A percentile compares a stretch with the other conserved stretches of the same genome.
These are phyloP conservation scores for Adrianichthys oophorus DNA, from an alignment of 2,797 vertebrate species.

Conservation along the genomic window DNA sequence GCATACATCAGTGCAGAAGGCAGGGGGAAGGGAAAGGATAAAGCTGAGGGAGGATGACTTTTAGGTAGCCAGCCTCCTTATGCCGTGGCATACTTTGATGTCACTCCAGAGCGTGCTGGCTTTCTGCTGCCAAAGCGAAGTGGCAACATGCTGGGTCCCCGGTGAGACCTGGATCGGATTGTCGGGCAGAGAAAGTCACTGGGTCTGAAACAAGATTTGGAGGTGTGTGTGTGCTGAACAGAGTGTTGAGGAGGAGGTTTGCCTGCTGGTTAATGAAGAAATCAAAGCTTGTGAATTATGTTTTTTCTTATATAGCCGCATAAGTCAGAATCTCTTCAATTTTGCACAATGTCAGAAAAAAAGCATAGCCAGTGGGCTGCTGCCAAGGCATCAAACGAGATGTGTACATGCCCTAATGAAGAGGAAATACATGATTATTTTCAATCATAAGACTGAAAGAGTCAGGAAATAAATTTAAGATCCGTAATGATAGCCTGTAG, in stretches of 20 bases:
- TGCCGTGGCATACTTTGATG: conserved; percentile 62
- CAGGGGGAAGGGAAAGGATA: conserved; percentile 35
- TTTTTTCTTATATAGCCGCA: conserved; percentile 37
- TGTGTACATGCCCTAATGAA: conserved; percentile 3
- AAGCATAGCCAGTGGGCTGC: conserved; percentile 12
- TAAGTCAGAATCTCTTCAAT: conserved; percentile 43
- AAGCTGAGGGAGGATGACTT: conserved; percentile 39
- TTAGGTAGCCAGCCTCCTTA: conserved; percentile 59
- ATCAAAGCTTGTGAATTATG: conserved; percentile 49
- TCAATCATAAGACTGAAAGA: conserved; percentile 4
- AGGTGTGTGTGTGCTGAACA: conserved; percentile 2
- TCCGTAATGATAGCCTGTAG: conserved; percentile 26
- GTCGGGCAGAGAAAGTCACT: conserved; percentile 35
- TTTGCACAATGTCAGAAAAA: conserved; percentile 28
- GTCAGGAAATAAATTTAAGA: conserved; percentile 17
- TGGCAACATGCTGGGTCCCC: conserved; percentile 55
- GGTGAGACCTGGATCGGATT: conserved; percentile 55
- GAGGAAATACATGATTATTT: conserved; percentile 22
- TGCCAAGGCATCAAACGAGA: conserved; percentile 22
- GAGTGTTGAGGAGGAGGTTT: background rate
- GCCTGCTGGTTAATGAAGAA: conserved; percentile 48
- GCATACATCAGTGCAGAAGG: conserved; percentile 51
- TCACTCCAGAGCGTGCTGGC: conserved; percentile 46
- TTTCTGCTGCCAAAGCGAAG: conserved; percentile 48
- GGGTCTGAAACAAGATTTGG: conserved; percentile 24